These are phyloP conservation scores for Myotis planiceps DNA, from an alignment of 2,797 vertebrate genomes.

Conservation along the genomic window DNA sequence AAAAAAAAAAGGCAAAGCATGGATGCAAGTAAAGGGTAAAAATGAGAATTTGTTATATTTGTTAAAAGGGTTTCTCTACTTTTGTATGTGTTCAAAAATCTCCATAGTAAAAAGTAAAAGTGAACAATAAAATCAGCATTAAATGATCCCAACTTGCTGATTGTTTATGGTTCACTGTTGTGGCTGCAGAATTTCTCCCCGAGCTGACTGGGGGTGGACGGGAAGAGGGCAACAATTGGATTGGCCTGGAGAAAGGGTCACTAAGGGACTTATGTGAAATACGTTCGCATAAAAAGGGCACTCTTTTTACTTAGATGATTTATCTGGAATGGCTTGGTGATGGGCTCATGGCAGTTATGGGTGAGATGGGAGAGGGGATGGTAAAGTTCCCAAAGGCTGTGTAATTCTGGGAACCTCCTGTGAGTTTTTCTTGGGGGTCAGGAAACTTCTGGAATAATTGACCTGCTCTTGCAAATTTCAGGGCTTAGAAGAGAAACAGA, in stretches of 20 bases:
- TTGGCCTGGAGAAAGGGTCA: background rate
- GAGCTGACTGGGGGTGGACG: background rate
- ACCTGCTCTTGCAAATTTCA: background rate
- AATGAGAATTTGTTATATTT: background rate
- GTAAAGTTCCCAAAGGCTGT: background rate
- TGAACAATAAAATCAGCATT: background rate
- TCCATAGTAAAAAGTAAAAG: background rate
- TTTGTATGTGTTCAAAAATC: background rate
- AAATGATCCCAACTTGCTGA: background rate
- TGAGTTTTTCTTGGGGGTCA: background rate
- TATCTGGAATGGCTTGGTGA: no score
- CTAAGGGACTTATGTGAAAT: background rate
- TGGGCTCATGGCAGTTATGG: background rate
- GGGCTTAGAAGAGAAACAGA: background rate
- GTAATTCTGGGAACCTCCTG: background rate
- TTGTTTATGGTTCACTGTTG: background rate
- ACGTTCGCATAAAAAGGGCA: background rate
- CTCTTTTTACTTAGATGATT: background rate
- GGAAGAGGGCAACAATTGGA: background rate
- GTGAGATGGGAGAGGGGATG: no score
- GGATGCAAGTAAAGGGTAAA: background rate
- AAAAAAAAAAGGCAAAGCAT: background rate
- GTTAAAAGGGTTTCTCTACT: background rate
- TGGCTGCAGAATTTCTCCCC: background rate
- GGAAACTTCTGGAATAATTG: background rate